Evolutionary conservation across 2,888 invertebrate genomes (phyloP).

Genomic region (Dendrolimus pini): DNA sequence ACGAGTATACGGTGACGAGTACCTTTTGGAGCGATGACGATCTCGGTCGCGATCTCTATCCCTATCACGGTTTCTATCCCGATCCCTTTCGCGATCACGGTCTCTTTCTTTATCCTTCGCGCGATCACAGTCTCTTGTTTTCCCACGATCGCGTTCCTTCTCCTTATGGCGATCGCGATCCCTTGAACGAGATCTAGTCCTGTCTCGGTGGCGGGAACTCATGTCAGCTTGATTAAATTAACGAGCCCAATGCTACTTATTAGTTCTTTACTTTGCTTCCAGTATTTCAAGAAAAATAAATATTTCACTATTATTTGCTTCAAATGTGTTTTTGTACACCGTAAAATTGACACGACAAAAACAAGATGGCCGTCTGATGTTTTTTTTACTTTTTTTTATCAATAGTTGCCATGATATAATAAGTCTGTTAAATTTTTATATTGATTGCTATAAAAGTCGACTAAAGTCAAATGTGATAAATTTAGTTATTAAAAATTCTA

Average conservation of each 20-base stretch:
- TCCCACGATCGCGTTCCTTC: conserved; percentile 44
- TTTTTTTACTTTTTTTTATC: too few species aligned
- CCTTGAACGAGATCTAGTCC: conserved; percentile 63
- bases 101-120: conserved; percentile 48
- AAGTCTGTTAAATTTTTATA: too few species aligned
- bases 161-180: conserved; percentile 46
- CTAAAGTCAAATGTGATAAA: too few species aligned
- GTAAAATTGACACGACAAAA: conserved; percentile 7
- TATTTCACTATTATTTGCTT: background rate
- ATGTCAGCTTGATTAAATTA: conserved; percentile 26
- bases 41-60: conserved; percentile 52
- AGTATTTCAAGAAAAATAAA: conserved; percentile 17
- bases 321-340: background rate
- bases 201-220: conserved; percentile 75
- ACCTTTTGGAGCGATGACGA: conserved; percentile 66
- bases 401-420: too few species aligned
- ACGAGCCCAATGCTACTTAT: too few species aligned
- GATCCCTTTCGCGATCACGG: conserved; percentile 41
- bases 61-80: conserved; percentile 41
- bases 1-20: conserved; percentile 1
- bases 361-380: conserved; percentile 4
- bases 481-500: too few species aligned
- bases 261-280: too few species aligned
- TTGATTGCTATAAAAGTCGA: too few species aligned
- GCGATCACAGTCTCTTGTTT: conserved; percentile 35